A percentile compares a stretch with the other conserved stretches of the same genome.
Conservation (phyloP, 1,140 invertebrate genomes). For the Gryon sp. region DNA sequence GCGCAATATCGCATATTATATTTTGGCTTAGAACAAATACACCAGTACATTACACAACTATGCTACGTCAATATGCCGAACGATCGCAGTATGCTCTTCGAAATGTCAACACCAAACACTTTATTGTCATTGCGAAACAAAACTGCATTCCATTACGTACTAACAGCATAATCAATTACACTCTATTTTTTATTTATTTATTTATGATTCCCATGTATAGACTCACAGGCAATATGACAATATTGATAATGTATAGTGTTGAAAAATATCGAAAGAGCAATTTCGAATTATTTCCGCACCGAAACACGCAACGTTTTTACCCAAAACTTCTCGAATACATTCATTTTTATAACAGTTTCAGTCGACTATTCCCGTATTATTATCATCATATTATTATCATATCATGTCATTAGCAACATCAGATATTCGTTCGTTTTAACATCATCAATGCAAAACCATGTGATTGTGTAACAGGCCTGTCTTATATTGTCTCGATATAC, state of each 20-base stretch:
- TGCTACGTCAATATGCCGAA: constrained; percentile 1
- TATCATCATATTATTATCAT: constrained; percentile 53
- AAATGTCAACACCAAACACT: constrained; percentile 20
- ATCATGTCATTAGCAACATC: constrained; percentile 36
- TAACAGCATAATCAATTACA: constrained; percentile 14
- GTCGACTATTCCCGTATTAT: constrained; percentile 43
- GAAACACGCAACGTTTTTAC: constrained; percentile 10
- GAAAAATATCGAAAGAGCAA: constrained; percentile 4
- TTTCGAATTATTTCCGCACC: no score
- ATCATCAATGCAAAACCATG: constrained; percentile 33
- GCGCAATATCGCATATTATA: constrained; percentile 12
- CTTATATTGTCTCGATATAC: constrained; percentile 60
- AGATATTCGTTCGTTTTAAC: constrained; percentile 16
- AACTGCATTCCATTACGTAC: constrained; percentile 14
- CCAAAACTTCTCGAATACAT: background rate
- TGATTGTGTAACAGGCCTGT: constrained; percentile 57
- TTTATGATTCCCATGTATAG: no score
- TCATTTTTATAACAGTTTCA: constrained; percentile 14
- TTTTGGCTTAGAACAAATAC: constrained; percentile 10
- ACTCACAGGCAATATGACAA: no score
- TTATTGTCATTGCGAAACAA: constrained; percentile 42
- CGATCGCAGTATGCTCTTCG: background rate
- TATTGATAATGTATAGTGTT: background rate
- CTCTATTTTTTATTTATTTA: no score
- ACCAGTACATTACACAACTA: constrained; percentile 14